Conservation (phyloP, 2,888 invertebrate genomes). For the Holacanthella duospinosa region DNA sequence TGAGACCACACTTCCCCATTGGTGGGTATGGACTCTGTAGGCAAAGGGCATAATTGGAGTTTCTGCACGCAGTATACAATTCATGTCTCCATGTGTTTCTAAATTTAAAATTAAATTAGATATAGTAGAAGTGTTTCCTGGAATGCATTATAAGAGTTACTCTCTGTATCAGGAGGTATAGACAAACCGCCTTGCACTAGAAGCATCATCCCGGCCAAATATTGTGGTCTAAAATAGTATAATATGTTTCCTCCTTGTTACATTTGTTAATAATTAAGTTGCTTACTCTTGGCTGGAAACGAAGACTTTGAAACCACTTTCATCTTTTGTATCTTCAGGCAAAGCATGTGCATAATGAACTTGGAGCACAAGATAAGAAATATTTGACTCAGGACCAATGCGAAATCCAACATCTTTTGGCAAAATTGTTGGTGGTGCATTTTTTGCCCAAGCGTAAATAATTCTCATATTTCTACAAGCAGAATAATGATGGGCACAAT, state of each 20-base stretch:
- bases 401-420: slow-evolving; percentile 49
- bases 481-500: slow-evolving; percentile 44
- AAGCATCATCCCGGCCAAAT: slow-evolving; percentile 36
- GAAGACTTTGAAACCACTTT: slow-evolving; percentile 33
- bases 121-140: not conserved
- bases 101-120: too few species aligned
- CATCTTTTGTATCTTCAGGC: slow-evolving; percentile 27
- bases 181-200: slow-evolving; percentile 23
- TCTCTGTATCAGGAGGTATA: slow-evolving; percentile 32
- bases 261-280: not conserved
- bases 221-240: slow-evolving; percentile 27
- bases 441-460: slow-evolving; percentile 52
- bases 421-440: slow-evolving; percentile 48
- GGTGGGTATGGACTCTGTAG: slow-evolving; percentile 49
- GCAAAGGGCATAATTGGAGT: slow-evolving; percentile 46
- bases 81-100: slow-evolving; percentile 45
- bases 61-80: slow-evolving; percentile 43
- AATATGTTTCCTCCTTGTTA: not conserved
- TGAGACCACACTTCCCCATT: slow-evolving; percentile 44
- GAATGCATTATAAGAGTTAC: slow-evolving; percentile 24
- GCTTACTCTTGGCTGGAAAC: slow-evolving; percentile 29
- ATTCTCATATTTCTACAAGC: slow-evolving; percentile 44
- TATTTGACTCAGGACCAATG: slow-evolving; percentile 45
- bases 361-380: slow-evolving; percentile 49
- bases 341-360: slow-evolving; percentile 46